phyloP scores from a whole-genome alignment of 2,888 invertebrate species.

The Orthosia gracilis region DNA sequence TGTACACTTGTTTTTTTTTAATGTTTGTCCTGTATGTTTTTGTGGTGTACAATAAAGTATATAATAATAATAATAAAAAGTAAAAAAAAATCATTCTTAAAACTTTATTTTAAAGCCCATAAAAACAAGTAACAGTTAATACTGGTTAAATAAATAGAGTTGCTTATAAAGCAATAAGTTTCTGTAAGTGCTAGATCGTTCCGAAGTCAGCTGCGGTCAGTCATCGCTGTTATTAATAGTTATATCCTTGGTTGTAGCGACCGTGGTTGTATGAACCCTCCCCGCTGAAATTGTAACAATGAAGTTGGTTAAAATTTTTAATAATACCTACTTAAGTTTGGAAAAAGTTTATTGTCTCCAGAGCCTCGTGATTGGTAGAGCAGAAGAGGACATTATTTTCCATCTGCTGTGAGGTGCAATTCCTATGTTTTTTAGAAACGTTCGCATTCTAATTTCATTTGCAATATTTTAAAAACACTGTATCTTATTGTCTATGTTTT shows the following conservation, averaged over 20 bases:
- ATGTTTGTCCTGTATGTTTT: too few relatives aligned
- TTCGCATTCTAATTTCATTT: too few relatives aligned
- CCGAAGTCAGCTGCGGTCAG: constrained; percentile 46
- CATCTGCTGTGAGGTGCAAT: too few relatives aligned
- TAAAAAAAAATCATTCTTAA: too few relatives aligned
- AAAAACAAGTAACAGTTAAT: constrained; percentile 65
- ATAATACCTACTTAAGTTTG: too few relatives aligned
- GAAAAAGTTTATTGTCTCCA: neutral
- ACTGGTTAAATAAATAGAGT: constrained; percentile 72
- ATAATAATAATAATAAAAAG: too few relatives aligned
- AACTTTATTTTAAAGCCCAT: constrained; percentile 71
- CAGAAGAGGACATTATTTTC: neutral
- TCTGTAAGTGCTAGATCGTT: constrained; percentile 27
- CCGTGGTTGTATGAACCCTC: constrained; percentile 76
- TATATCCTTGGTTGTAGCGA: constrained; percentile 74
- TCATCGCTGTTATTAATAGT: constrained; percentile 66
- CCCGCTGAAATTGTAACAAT: constrained; percentile 69
- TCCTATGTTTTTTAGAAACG: too few relatives aligned
- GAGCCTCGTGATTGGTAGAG: neutral
- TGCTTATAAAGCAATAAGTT: constrained; percentile 38
- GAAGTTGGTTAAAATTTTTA: neutral
- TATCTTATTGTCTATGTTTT: too few relatives aligned
- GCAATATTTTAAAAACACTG: too few relatives aligned
- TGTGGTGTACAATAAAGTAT: too few relatives aligned
- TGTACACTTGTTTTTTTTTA: too few relatives aligned